Percentiles rank a stretch among this genome's conserved stretches.
phyloP scores from a whole-genome alignment of 2,888 invertebrate species.

The Heliconius cydno region DNA sequence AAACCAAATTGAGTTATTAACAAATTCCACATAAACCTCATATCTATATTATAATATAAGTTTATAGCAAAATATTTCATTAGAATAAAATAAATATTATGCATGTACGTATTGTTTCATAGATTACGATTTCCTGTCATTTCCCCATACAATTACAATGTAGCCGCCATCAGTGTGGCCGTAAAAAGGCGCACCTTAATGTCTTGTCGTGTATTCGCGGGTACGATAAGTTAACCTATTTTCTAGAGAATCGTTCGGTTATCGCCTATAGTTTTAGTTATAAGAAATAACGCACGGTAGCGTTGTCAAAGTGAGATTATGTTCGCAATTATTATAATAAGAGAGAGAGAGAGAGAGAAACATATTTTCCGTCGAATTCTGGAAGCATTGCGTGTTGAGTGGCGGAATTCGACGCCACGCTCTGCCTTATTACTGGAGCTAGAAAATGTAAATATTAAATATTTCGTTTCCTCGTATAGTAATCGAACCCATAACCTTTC shows the following conservation, averaged over 20 bases:
- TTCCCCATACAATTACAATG: constrained; percentile 50
- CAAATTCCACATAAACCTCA: background rate
- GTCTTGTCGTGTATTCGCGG: constrained; percentile 61
- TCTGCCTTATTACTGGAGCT: no score
- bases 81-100: constrained; percentile 41
- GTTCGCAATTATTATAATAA: no score
- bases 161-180: constrained; percentile 52
- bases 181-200: constrained; percentile 58
- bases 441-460: no score
- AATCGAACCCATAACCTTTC: no score
- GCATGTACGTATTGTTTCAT: constrained; percentile 45
- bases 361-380: no score
- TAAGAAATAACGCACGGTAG: constrained; percentile 30
- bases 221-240: constrained; percentile 70
- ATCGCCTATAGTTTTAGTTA: constrained; percentile 43
- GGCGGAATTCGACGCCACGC: no score
- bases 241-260: constrained; percentile 56
- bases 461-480: no score
- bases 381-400: no score
- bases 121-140: constrained; percentile 49
- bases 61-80: constrained; percentile 29
- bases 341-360: no score
- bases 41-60: background rate
- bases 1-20: background rate
- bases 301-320: background rate